Evolutionary conservation across 2,888 invertebrate genomes (phyloP), one percentile per base, ranked within the genome.

Genomic region (Druceiella hillmani): DNA sequence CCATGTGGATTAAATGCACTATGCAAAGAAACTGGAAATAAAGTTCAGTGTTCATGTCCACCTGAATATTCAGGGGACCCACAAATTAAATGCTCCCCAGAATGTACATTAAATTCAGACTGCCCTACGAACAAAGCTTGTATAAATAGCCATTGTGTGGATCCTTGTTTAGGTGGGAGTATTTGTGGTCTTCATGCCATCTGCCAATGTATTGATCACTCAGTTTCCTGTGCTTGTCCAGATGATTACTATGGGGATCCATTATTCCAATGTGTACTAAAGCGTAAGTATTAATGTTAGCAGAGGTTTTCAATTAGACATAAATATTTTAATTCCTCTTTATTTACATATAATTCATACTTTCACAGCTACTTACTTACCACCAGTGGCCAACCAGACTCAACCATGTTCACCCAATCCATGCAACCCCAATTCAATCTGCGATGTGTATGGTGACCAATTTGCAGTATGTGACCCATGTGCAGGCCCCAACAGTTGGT

Each of bases 391-490:
- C 53, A 62, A 73, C 1, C 79, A 81, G 2, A 64, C 70, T 29
- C 74, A 75, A 55, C 86, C 87, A 5, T 88, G 89, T 53, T 58
- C 65, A n/a, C 84, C 87, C 7, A 87, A 85, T 44, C 87, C 87
- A 2, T 89, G 88, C 54, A 82, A 81, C 40, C 73, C 78, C 4
- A 71, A 74, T 45, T 75, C 78, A 46, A 67, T 76, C 20, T 88
- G 88, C 53, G 79, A 81, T 38, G 74, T 79, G 2, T 85, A 79
- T 53, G 82, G 80, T 22, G 78, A 80, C 52, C 80, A 85, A 54
- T 79, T 87, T 25, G 89, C 87, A 2, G 76, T 89, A 52, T 87
- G 89, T 55, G 80, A 86, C 59, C 75, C 78, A n/a, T 90, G 89
- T 55, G 67, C 76, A 50, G 80, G 82, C 27, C 75, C 80, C 2